Percentiles rank a stretch among this genome's conserved stretches.
These are phyloP conservation scores for Lepidurus arcticus DNA, from an alignment of 1,140 invertebrate species.

Conservation along the genomic window DNA sequence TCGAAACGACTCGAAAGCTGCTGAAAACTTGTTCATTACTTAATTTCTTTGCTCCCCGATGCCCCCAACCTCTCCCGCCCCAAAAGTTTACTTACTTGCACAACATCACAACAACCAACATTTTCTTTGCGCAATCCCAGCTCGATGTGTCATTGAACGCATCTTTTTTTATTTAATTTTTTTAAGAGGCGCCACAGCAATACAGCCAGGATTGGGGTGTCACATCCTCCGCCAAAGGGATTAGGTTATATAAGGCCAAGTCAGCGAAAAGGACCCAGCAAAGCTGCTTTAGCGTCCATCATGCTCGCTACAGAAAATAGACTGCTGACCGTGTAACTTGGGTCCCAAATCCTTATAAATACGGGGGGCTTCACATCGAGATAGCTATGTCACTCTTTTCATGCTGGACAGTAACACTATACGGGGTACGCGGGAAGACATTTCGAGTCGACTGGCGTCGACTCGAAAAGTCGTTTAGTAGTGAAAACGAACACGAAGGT, in stretches of 20 bases:
- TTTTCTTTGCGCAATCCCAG: neutral
- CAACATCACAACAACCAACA: no score
- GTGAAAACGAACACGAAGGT: neutral
- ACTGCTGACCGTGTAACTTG: slow-evolving; percentile 16
- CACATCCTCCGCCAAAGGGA: neutral
- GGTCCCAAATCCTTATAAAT: slow-evolving; percentile 12
- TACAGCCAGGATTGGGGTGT: neutral
- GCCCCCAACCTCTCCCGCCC: neutral
- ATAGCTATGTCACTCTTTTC: neutral
- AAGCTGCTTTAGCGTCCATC: slow-evolving; percentile 10
- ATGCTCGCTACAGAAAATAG: neutral
- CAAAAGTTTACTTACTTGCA: no score
- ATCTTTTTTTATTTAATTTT: neutral
- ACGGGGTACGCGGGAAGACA: neutral
- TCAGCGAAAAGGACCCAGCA: neutral
- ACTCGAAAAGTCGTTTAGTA: neutral
- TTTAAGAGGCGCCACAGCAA: neutral
- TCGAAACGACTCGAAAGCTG: neutral
- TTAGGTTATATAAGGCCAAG: slow-evolving; percentile 19
- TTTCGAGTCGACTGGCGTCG: no score
- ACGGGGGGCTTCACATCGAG: neutral
- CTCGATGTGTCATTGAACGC: neutral
- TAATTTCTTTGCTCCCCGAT: neutral
- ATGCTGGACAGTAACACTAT: neutral
- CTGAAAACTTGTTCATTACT: neutral